Base-by-base conservation (phyloP, 2,797 vertebrate species). In the Florisuga fusca region DNA sequence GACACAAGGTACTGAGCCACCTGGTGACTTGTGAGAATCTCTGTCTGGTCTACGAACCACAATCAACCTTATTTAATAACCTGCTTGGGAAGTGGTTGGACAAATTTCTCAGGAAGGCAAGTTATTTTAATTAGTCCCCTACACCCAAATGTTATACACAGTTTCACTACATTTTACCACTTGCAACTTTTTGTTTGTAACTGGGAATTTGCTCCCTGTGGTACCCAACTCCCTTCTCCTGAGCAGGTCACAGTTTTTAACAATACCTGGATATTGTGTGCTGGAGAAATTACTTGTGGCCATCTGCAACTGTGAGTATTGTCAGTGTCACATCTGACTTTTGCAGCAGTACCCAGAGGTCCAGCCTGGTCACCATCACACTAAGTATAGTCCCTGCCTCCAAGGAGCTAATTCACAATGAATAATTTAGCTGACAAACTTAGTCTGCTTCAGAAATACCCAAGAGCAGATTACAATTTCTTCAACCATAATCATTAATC, bases 371-470 rank as follows among this genome's bases (percentile, higher is more conserved):
- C 93, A 81, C 67, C 78, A 74, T 18, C 27, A 9, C 80, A 41
- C 71, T 34, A 72, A 87, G 75, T 76, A 61, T 48, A 87, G 84
- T 72, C 55, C 78, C 77, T 93, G 94, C 73, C 93, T 95, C 85
- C 93, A 55, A 90, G 93, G 80, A 96, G 92, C 77, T 94, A 81
- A 94, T 95, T 94, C 95, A 87, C 92, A 73, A 89, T 96, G 92
- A 96, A 95, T 95, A 91, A 96, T 95, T 87, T 87, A 92, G 84
- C 85, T 96, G 87, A 92, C 77, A 95, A 95, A 93, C 64, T 78
- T 91, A 79, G 82, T 93, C 92, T 88, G 75, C 90, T 91, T 91
- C 59, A 93, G 95, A 91, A 95, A 90, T 93, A 91, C 94, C 84
- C 85, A 90, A 5, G 45, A 91, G 84, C 50, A 91, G 50, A 77